phyloP scores from a whole-genome alignment of 2,888 invertebrate genomes.

The Axea sp. region DNA sequence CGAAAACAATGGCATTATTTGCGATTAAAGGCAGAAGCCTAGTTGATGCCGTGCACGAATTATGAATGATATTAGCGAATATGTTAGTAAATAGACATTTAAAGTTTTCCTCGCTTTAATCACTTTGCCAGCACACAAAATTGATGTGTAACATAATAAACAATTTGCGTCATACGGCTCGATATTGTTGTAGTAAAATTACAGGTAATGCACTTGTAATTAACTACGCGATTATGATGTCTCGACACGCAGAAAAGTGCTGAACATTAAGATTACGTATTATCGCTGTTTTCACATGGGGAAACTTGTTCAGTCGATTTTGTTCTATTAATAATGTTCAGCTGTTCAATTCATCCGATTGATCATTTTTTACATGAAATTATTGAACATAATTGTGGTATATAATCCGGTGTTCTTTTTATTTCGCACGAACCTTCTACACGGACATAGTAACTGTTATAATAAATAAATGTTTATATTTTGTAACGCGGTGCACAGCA shows the following conservation, averaged over 20 bases:
- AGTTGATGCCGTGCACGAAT: constrained; percentile 28
- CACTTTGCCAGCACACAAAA: constrained; percentile 21
- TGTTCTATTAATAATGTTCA: no score
- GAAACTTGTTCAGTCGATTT: no score
- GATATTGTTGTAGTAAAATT: constrained; percentile 30
- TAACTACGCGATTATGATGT: constrained; percentile 19
- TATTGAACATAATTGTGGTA: no score
- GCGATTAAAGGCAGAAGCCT: constrained; percentile 37
- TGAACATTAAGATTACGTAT: constrained; percentile 15
- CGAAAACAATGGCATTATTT: constrained; percentile 47
- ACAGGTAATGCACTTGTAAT: constrained; percentile 27
- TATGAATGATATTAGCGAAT: constrained; percentile 47
- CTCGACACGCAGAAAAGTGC: constrained; percentile 13
- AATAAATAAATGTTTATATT: no score
- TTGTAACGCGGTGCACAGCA: no score
- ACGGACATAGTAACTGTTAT: no score
- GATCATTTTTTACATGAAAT: no score
- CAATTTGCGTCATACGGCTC: constrained; percentile 17
- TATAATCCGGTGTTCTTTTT: no score
- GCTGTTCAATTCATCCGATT: no score
- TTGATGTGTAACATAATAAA: constrained; percentile 42
- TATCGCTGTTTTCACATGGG: no score
- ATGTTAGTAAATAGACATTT: constrained; percentile 32
- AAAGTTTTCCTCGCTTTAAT: constrained; percentile 40
- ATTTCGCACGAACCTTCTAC: no score